Evolutionary conservation across 2,888 invertebrate genomes (phyloP), one percentile per base, ranked within the genome.

Genomic region (Sympetrum striolatum): DNA sequence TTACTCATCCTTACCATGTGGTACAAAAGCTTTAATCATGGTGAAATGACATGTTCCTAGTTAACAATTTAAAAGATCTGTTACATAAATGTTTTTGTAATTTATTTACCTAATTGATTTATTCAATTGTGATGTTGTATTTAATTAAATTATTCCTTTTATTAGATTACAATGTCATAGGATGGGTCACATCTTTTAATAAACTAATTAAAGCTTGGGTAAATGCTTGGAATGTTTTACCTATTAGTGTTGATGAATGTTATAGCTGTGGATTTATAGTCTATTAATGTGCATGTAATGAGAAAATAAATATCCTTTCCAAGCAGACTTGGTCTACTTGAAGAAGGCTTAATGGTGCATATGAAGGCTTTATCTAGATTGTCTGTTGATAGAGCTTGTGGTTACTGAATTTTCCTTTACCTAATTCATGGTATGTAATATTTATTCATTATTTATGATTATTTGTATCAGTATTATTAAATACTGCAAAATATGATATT

Each of bases 1-100:
- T 86, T 60, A 22, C 86, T 60, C 35, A 37, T 60, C 58, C 58
- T 86, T 64, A 86, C 37, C 86, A 64, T 86, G 60, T 86, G 64
- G 60, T 86, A 64, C 37, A 60, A 73, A 37, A 86, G 86, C 86
- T 86, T 86, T 86, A 86, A 86, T 86, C 58, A 64, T 86, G 64
- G 86, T 35, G 60, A 58, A 86, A 22, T 60, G 60, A 86, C 86
- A 10, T 86, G 86, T 86, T 86, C 60, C 86, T 86, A 60, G 86
- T 6, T 64, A 60, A 64, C 35, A n/a, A 39, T 86, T 86, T 86
- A 12, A 39, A n/a, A 53, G 73, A 73, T 58, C 31, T 86, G 64
- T 86, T 73, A 64, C 37, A 31, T 64, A 25, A n/a, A 82, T 82
- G 14, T 80, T 80, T 80, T 37, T 80, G 4, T 80, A 80, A 44